phyloP scores from a whole-genome alignment of 2,113 vertebrate species.

The Oceanites oceanicus region DNA sequence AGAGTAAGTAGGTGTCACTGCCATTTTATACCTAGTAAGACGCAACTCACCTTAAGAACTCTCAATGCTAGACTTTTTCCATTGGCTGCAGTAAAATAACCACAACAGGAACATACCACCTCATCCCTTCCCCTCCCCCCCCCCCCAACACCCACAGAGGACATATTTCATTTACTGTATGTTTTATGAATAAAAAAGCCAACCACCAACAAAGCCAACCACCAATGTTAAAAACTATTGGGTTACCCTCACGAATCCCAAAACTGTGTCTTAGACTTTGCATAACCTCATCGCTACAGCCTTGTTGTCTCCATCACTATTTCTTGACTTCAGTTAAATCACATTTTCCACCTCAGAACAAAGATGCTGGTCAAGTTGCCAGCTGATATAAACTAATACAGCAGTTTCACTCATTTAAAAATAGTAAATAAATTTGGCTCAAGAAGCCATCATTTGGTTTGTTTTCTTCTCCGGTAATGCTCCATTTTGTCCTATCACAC shows the following conservation, averaged over 20 bases:
- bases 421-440: not conserved
- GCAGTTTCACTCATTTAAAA: not conserved
- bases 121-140: not conserved
- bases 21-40: not conserved
- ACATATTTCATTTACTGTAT: not conserved
- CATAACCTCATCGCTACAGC: not conserved
- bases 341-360: not conserved
- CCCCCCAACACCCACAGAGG: not conserved
- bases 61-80: not conserved
- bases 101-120: not conserved
- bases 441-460: not conserved
- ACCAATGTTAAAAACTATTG: not conserved
- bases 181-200: not conserved
- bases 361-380: not conserved
- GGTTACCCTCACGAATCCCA: rapidly evolving
- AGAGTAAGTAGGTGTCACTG: not conserved
- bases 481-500: not conserved
- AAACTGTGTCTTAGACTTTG: not conserved
- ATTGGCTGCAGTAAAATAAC: not conserved
- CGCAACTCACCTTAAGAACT: not conserved
- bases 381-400: not conserved
- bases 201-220: not conserved
- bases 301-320: not conserved
- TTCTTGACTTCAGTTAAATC: not conserved
- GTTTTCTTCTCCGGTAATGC: not conserved